Evolutionary conservation across 2,888 invertebrate genomes (phyloP), one percentile per base, ranked within the genome.

Genomic region (Apotomis turbidana): DNA sequence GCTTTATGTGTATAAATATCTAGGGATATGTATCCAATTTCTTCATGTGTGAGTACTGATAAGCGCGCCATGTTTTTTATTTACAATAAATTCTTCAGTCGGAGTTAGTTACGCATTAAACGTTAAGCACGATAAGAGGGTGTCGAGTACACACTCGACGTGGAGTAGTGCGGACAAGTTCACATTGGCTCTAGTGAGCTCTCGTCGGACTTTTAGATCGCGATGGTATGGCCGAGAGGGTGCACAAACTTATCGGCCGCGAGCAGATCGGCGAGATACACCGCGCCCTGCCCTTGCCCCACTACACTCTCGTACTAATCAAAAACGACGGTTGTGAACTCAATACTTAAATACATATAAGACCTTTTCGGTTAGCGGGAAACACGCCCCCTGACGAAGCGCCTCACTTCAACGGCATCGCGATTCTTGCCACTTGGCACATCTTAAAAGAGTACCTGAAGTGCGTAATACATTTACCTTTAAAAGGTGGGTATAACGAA

Each of bases 191-290:
- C 79, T 84, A 78, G 81, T 77, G 78, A 79, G 78, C 78, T 78
- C 81, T 83, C 80, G 79, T 78, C 79, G 81, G 79, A 78, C 77
- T 82, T 77, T 84, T 82, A 84, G 80, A 87, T 87, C 83, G 76
- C 85, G 86, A 85, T 85, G 83, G 81, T 78, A 81, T 70, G 68
- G 71, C 74, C 75, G 73, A 75, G 74, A 80, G 80, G 78, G 80
- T 77, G 73, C 80, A 84, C 63, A 68, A 58, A 75, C 75, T 77
- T 76, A 83, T 85, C 85, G 86, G 85, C 82, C 80, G 82, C 79
- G 84, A 80, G 82, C 85, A 86, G 89, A 89, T 90, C 87, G 87
- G 77, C 83, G 88, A 85, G 89, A 89, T 89, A 89, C 78, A 84
- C 79, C 83, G 85, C 86, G 87, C 84, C 81, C 83, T 79, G 78